Conservation (phyloP, 2,113 vertebrate genomes). For the mouse (Mus musculus) region GRCm39 chr1:193367001-193367500, state of each 20-base stretch:
- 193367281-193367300: not conserved
- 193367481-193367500: conserved; percentile 71
- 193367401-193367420: not conserved
- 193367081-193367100: not conserved
- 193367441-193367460: not conserved
- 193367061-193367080: not conserved
- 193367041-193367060: not conserved
- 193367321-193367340: not conserved
- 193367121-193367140: not conserved
- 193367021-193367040: not conserved
- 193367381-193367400: conserved; percentile 4
- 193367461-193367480: conserved; percentile 25
- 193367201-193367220: not conserved
- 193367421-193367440: not conserved
- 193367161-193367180: not conserved
- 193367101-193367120: not conserved
- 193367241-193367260: conserved; percentile 10
- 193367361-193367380: not conserved
- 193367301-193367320: not conserved
- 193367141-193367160: not conserved
- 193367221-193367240: not conserved
- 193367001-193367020: not conserved
- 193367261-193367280: conserved; percentile 18
- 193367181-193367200: not conserved
- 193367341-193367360: not conserved